Conservation (phyloP, 2,797 vertebrate genomes). For the Chrysolophus pictus region DNA sequence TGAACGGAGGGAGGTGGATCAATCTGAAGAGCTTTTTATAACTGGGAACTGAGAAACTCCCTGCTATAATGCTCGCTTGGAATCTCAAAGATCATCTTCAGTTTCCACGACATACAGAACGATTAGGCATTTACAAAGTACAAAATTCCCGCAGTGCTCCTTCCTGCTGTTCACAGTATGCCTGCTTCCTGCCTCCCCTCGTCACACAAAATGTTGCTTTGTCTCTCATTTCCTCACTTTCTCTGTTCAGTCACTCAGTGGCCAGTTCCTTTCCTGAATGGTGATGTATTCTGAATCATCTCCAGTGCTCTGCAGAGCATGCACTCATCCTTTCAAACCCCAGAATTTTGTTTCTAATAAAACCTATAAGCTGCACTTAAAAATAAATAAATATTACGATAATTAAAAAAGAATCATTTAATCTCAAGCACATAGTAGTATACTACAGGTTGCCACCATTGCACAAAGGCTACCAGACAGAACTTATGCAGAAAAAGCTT, state of each 20-base stretch:
- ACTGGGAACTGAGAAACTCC: neutral
- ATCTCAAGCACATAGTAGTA: neutral
- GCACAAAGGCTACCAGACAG: neutral
- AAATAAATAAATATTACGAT: neutral
- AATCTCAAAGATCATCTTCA: neutral
- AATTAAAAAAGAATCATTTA: neutral
- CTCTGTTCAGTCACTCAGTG: neutral
- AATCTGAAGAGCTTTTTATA: neutral
- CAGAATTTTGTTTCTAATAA: neutral
- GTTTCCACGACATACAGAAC: neutral
- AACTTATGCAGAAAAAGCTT: neutral
- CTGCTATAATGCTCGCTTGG: neutral
- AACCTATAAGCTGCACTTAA: neutral
- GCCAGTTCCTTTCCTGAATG: neutral
- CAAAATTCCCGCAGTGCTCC: neutral
- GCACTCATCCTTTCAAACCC: neutral
- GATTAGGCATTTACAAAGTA: neutral
- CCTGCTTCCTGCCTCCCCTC: conserved; percentile 20
- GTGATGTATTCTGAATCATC: neutral
- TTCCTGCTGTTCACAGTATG: conserved; percentile 40
- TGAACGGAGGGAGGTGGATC: neutral
- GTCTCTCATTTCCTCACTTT: neutral
- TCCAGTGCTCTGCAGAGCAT: neutral
- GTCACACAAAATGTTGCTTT: conserved; percentile 14
- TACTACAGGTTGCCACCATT: neutral